Base-by-base conservation (phyloP, 2,113 vertebrate species). In the Varanus salvator region DNA sequence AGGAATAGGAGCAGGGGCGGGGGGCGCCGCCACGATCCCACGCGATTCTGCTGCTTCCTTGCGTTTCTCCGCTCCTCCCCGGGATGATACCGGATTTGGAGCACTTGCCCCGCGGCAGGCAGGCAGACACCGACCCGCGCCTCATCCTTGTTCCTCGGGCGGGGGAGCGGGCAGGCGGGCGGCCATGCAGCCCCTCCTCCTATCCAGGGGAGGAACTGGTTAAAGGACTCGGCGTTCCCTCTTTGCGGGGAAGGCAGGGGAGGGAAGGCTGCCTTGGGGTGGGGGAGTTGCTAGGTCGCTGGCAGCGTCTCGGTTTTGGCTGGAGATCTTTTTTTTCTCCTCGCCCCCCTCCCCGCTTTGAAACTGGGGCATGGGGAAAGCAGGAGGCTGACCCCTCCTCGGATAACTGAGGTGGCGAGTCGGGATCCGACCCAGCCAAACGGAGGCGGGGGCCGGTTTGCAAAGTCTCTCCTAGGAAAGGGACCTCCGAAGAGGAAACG, bases 371-470 rank as follows among this genome's bases (percentile, higher is more conserved):
- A 95, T 86, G 84, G 96, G 97, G 91, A 87, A 91, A 87, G 92
- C 91, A 93, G 94, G 88, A 93, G 92, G 83, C 89, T 92, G 94
- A n/a, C 94, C 87, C 89, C 94, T 84, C 90, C 93, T 91, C 89
- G 78, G 83, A 52, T 89, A 84, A 95, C 90, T 97, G 98, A 98
- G 98, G 98, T 97, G 98, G 98, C 97, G 98, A 98, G 96, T 97
- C 96, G 93, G 96, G 94, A 93, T 98, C 98, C 98, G 98, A 97
- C 96, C 97, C 97, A 96, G 97, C 96, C 97, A 96, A 96, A 96
- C 48, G 81, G 95, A 90, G 92, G 88, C 95, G 60, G 60, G 44
- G 94, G 90, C 90, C 90, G 85, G 88, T 92, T 89, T 14, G 94
- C 88, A 76, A 92, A 96, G 95, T 94, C 97, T 96, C 25, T 12